Evolutionary conservation across 2,797 vertebrate genomes (phyloP), one percentile per base, ranked within the genome.

Genomic region (Acipenser ruthenus): DNA sequence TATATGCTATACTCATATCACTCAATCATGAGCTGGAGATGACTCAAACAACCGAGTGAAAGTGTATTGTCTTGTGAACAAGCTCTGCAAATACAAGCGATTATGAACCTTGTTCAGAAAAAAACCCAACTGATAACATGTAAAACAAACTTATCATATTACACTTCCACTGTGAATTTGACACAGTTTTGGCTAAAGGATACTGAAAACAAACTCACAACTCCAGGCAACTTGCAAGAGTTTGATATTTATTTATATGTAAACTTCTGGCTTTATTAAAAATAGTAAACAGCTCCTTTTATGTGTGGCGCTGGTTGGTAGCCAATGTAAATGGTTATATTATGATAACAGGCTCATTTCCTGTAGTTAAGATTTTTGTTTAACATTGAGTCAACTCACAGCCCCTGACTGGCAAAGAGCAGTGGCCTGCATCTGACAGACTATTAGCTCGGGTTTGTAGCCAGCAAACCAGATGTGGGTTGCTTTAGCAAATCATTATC

Each of bases 401-500:
- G 85, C 88, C 87, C 87, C 86, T 77, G 85, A 84, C 86, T 90
- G 88, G 89, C 86, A 86, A 74, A 69, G 70, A 77, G 68, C 73
- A 51, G 70, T 72, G 78, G 77, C 79, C 79, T 81, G 72, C 75
- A 83, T 87, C 88, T 79, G 70, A 89, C 89, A 83, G 78, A 86
- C 88, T 88, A 82, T 92, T 93, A 94, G 93, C 90, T 91, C 88
- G 85, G 87, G 88, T 87, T 87, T 89, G 86, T 77, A 88, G 87
- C 83, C 86, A 77, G 84, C 84, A 80, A 81, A 87, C 90, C 93
- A 96, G 94, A 96, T 96, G 94, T 94, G 88, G 82, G 78, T 87
- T 93, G 91, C 88, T 93, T 89, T 89, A 93, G 88, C 88, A 94
- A 95, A 93, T 94, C 92, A 94, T 94, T 93, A 89, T 87, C 85